Evolutionary conservation across 2,888 invertebrate species (phyloP).

Genomic region (Ophraella communa): DNA sequence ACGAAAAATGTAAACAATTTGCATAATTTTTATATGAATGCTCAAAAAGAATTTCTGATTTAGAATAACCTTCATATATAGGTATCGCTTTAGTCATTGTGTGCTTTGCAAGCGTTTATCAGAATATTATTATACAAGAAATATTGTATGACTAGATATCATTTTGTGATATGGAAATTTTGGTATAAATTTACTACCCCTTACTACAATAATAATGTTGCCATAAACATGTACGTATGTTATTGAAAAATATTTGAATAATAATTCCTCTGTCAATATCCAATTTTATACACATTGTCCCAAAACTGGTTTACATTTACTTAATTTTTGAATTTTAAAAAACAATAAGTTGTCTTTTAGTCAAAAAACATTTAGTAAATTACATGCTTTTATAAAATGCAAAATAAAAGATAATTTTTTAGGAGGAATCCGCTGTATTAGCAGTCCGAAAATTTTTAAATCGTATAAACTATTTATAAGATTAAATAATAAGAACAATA

Average conservation of each 20-base stretch:
- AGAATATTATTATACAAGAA: not conserved
- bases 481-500: no score
- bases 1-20: not conserved
- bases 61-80: not conserved
- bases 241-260: not conserved
- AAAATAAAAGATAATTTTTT: no score
- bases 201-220: not conserved
- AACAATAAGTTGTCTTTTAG: no score
- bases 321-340: no score
- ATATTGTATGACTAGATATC: conserved; percentile 1
- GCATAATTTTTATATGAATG: conserved; percentile 8
- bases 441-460: no score
- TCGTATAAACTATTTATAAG: no score
- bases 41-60: not conserved
- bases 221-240: not conserved
- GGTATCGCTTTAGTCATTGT: not conserved
- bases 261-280: not conserved
- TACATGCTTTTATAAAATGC: no score
- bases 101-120: conserved; percentile 1
- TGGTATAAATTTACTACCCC: not conserved
- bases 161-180: not conserved
- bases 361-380: no score
- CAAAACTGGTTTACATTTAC: no score
- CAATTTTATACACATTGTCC: no score
- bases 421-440: no score